These are phyloP conservation scores for Parotia lawesii DNA, from an alignment of 2,113 vertebrate species.

Conservation along the genomic window DNA sequence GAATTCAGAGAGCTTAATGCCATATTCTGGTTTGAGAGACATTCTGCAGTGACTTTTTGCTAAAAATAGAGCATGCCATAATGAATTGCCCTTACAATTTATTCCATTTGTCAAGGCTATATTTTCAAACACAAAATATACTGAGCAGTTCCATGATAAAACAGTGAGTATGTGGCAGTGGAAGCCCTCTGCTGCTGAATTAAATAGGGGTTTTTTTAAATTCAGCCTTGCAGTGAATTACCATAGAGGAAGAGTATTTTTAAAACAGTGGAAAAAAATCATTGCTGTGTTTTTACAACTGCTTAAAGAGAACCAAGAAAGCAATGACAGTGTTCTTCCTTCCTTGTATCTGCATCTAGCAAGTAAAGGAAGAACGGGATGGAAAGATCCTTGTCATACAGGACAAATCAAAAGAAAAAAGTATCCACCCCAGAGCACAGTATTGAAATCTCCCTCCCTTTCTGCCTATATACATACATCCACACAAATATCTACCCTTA, in stretches of 20 bases:
- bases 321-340: slow-evolving; percentile 19
- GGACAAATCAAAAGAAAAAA: slow-evolving; percentile 13
- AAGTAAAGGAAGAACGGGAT: background rate
- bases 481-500: background rate
- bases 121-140: background rate
- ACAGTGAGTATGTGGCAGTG: background rate
- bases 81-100: background rate
- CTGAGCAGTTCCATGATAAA: background rate
- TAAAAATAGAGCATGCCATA: background rate
- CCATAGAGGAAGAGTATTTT: slow-evolving; percentile 25
- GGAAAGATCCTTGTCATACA: background rate
- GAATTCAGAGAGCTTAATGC: background rate
- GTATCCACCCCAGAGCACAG: background rate
- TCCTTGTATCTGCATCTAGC: background rate
- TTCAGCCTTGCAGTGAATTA: background rate
- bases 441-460: background rate
- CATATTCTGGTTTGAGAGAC: background rate
- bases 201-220: background rate
- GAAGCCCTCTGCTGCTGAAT: background rate
- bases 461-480: background rate
- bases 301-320: background rate
- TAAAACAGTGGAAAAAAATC: background rate
- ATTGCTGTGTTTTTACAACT: background rate
- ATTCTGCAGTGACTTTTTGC: background rate
- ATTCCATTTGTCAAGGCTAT: background rate